Conservation (phyloP, 2,113 vertebrate genomes). For the Gymnorhina tibicen region DNA sequence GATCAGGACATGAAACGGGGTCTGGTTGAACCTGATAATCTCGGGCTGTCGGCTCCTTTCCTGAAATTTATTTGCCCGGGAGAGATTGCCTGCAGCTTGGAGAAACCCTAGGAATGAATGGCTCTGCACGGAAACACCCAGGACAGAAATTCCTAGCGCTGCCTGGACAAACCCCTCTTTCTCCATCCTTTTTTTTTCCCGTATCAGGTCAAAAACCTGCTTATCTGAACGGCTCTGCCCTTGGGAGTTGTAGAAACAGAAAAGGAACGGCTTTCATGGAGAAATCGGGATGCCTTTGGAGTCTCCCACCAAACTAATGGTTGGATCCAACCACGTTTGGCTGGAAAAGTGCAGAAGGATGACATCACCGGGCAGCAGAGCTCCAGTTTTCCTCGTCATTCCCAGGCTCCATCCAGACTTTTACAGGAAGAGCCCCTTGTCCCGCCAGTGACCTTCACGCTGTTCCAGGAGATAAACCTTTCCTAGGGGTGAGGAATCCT, state of each 20-base stretch:
- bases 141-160: neutral
- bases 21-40: conserved; percentile 30
- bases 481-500: conserved; percentile 11
- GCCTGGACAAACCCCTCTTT: neutral
- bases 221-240: neutral
- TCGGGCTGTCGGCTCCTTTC: conserved; percentile 7
- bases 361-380: neutral
- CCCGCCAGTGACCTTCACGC: neutral
- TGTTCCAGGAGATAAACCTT: conserved; percentile 34
- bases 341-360: neutral
- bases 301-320: neutral
- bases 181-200: neutral
- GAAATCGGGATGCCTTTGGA: neutral
- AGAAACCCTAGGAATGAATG: neutral
- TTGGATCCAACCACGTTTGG: neutral
- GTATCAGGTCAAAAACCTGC: neutral
- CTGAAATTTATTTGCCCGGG: neutral
- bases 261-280: neutral
- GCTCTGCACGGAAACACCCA: accelerated
- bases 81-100: neutral
- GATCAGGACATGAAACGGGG: neutral
- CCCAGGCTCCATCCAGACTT: neutral
- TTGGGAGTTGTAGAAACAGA: neutral
- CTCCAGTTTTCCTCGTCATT: neutral
- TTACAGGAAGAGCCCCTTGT: conserved; percentile 34